phyloP scores from a whole-genome alignment of 2,797 vertebrate species.

The Dermochelys coriacea region DNA sequence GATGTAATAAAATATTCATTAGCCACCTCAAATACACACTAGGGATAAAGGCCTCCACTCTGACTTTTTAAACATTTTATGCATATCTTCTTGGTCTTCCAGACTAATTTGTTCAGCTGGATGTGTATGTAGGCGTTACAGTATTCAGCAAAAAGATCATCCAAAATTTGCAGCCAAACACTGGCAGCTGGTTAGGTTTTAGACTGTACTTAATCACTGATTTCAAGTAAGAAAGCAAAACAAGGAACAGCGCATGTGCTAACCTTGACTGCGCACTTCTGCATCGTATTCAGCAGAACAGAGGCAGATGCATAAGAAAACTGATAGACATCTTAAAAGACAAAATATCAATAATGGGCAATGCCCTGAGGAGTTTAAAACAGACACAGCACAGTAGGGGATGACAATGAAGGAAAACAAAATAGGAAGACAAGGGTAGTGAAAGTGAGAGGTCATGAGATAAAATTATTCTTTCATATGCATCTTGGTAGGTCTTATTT shows the following conservation, averaged over 20 bases:
- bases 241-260: not conserved
- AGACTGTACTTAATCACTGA: not conserved
- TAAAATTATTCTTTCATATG: not conserved
- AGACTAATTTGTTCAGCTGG: not conserved
- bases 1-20: not conserved
- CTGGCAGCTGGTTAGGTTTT: not conserved
- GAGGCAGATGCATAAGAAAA: not conserved
- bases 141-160: not conserved
- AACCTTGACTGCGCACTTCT: not conserved
- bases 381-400: not conserved
- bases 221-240: not conserved
- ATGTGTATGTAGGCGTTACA: not conserved
- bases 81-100: not conserved
- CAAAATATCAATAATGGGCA: not conserved
- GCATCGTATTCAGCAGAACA: not conserved
- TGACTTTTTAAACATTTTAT: not conserved
- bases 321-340: rapidly evolving
- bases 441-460: not conserved
- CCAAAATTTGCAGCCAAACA: not conserved
- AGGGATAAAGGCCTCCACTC: not conserved
- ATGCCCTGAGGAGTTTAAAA: not conserved
- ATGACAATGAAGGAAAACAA: not conserved
- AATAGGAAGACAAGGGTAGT: not conserved
- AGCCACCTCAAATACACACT: not conserved
- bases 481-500: not conserved